Evolutionary conservation across 2,797 vertebrate species (phyloP).

Genomic region (Streptopelia turtur): DNA sequence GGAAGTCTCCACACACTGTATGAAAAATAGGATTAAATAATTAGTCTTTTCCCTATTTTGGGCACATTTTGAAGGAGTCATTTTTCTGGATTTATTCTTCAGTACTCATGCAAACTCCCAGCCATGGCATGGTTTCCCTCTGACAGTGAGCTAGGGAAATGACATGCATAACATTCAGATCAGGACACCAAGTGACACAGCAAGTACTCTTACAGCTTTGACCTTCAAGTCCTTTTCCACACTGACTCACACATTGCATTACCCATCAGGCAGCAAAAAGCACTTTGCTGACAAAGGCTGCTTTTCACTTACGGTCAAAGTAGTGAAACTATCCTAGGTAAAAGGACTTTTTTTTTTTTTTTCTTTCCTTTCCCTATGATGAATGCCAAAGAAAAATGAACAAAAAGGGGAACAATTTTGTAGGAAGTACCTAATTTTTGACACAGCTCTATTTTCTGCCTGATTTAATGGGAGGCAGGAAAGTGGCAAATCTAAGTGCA

Average conservation of each 20-base stretch:
- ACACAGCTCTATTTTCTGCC: conserved; percentile 42
- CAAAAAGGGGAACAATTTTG: conserved; percentile 40
- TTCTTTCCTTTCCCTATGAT: not conserved
- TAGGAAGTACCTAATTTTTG: conserved; percentile 56
- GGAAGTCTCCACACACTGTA: not conserved
- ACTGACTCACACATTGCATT: conserved; percentile 38
- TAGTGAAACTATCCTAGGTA: conserved; percentile 35
- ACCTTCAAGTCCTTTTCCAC: conserved; percentile 30
- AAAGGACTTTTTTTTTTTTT: not conserved
- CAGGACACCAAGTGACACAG: not conserved
- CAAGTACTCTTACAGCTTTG: conserved; percentile 34
- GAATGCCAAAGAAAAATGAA: conserved; percentile 50
- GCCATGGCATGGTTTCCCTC: not conserved
- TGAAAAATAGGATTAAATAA: not conserved
- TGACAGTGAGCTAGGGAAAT: conserved; percentile 46
- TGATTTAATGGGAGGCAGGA: conserved; percentile 27
- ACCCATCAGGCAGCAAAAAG: conserved; percentile 42
- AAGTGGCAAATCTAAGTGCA: conserved; percentile 35
- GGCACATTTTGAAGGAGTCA: not conserved
- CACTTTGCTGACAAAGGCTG: conserved; percentile 67
- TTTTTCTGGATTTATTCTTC: not conserved
- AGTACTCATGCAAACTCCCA: not conserved
- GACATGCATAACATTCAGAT: conserved; percentile 17
- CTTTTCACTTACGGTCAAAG: conserved; percentile 35
- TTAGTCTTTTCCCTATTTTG: not conserved